These are phyloP conservation scores for Zaprionus taronus DNA, from an alignment of 1,140 invertebrate genomes.

Conservation along the genomic window DNA sequence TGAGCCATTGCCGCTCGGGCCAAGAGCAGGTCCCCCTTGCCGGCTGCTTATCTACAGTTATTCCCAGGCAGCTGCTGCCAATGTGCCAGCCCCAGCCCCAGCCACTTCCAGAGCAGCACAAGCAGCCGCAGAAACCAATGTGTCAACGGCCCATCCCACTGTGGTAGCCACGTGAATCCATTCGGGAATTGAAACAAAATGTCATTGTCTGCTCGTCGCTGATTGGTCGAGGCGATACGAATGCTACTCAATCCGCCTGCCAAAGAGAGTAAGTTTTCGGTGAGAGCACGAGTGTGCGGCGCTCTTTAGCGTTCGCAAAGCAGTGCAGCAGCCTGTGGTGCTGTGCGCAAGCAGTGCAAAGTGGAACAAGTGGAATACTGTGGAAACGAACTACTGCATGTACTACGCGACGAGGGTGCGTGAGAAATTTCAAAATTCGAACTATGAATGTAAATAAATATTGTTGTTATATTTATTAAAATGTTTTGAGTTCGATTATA, in stretches of 20 bases:
- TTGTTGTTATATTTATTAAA: too few relatives aligned
- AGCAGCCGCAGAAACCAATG: conserved; percentile 33
- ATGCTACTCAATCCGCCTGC: conserved; percentile 19
- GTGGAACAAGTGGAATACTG: conserved; percentile 23
- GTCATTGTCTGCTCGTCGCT: conserved; percentile 53
- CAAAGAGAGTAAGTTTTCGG: conserved; percentile 43
- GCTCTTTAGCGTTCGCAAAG: conserved; percentile 47
- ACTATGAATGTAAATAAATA: too few relatives aligned
- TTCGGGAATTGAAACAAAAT: conserved; percentile 65
- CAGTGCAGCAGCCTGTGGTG: conserved; percentile 32
- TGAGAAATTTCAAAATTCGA: too few relatives aligned
- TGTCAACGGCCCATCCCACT: conserved; percentile 70
- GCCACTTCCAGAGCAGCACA: not conserved
- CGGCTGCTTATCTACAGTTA: conserved; percentile 46
- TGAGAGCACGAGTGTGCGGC: conserved; percentile 14
- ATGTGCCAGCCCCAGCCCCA: conserved; percentile 20
- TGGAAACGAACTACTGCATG: not conserved
- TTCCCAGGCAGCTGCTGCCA: conserved; percentile 47
- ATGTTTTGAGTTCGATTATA: too few relatives aligned
- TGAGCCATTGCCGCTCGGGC: conserved; percentile 21
- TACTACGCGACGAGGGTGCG: too few relatives aligned
- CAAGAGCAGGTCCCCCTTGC: conserved; percentile 40
- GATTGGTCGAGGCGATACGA: conserved; percentile 52
- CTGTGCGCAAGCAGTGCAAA: conserved; percentile 26
- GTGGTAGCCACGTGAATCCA: conserved; percentile 34